A percentile compares a stretch with the other conserved stretches of the same genome.
These are phyloP conservation scores for Beris morrisii DNA, from an alignment of 2,888 invertebrate genomes.

Conservation along the genomic window DNA sequence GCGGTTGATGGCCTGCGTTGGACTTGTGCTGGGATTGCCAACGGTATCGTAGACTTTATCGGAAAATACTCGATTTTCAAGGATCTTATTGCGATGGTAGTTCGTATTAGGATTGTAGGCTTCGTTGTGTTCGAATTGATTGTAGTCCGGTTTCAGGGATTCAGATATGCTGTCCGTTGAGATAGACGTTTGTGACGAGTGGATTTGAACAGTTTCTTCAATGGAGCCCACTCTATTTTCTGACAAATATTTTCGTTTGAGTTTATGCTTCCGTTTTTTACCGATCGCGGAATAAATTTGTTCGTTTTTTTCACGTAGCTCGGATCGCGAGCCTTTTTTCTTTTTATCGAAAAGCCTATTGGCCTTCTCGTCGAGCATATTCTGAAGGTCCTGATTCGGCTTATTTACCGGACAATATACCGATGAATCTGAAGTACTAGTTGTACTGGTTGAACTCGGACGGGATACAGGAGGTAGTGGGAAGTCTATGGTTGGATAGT, in stretches of 20 bases:
- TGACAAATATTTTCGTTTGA: constrained; percentile 51
- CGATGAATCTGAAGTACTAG: constrained; percentile 56
- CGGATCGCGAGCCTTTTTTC: constrained; percentile 30
- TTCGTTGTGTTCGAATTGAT: constrained; percentile 51
- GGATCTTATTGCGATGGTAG: constrained; percentile 52
- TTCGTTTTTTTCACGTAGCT: constrained; percentile 39
- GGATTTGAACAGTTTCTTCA: constrained; percentile 48
- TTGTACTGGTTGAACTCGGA: constrained; percentile 50
- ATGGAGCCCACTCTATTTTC: constrained; percentile 56
- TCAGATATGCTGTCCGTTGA: constrained; percentile 45
- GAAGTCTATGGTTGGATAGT: constrained; percentile 42
- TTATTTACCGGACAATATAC: constrained; percentile 55
- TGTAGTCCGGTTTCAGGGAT: constrained; percentile 45
- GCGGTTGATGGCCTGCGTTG: constrained; percentile 52
- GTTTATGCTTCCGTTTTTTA: constrained; percentile 47
- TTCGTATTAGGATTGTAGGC: constrained; percentile 53
- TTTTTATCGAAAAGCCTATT: constrained; percentile 51
- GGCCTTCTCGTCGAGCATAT: constrained; percentile 52
- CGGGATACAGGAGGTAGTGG: constrained; percentile 43
- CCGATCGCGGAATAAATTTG: constrained; percentile 52
- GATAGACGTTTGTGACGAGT: constrained; percentile 49
- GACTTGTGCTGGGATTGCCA: constrained; percentile 41
- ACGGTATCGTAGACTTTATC: constrained; percentile 44
- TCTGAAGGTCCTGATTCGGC: constrained; percentile 51
- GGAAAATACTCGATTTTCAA: constrained; percentile 47